Evolutionary conservation across 2,113 vertebrate genomes (phyloP).

Genomic region (Cavia porcellus): DNA sequence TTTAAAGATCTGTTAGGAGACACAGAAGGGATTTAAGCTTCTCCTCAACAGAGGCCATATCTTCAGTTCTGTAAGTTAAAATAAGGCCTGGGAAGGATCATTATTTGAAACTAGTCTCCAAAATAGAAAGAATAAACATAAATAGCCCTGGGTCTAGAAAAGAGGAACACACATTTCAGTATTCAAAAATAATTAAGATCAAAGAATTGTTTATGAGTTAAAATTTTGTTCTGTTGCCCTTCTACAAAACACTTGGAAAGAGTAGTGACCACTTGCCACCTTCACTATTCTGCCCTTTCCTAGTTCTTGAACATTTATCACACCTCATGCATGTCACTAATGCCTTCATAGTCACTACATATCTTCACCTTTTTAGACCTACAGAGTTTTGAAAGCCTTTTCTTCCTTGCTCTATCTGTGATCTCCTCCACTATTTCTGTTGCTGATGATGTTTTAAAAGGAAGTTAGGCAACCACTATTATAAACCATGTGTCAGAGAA

Average conservation of each 20-base stretch:
- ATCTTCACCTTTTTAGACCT: background rate
- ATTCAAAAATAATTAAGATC: background rate
- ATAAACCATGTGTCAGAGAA: background rate
- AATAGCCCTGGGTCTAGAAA: background rate
- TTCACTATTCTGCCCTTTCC: background rate
- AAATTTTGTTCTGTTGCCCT: background rate
- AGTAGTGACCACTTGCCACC: too few relatives aligned
- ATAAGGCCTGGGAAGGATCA: background rate
- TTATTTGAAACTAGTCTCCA: background rate
- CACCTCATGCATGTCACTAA: background rate
- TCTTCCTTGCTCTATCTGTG: background rate
- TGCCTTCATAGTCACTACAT: background rate
- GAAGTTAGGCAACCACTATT: background rate
- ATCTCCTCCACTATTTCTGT: background rate
- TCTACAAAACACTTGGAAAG: background rate
- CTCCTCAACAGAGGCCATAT: background rate
- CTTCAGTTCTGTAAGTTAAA: background rate
- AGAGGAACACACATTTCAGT: background rate
- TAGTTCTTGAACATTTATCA: background rate
- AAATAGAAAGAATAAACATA: background rate
- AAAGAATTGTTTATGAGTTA: background rate
- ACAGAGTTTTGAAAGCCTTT: background rate
- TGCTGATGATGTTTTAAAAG: background rate
- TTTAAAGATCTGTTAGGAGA: background rate
- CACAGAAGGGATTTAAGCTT: background rate